phyloP scores from a whole-genome alignment of 2,113 vertebrate species.

The Melanostigma gelatinosum region DNA sequence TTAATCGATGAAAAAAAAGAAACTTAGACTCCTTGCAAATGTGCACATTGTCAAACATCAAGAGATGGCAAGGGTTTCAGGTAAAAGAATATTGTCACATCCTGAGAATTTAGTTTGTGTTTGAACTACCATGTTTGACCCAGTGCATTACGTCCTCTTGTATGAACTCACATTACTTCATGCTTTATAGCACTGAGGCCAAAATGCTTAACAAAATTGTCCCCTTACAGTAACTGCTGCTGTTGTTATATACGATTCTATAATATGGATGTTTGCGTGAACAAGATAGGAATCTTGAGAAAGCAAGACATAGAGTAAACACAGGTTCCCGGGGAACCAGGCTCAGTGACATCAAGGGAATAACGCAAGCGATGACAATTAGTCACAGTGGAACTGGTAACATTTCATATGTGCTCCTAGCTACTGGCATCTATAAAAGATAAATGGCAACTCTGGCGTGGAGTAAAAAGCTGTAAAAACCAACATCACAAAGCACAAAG shows the following conservation, averaged over 20 bases:
- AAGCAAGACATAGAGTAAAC: constrained; percentile 43
- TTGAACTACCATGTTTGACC: constrained; percentile 47
- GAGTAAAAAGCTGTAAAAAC: constrained; percentile 81
- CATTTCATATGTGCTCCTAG: constrained; percentile 62
- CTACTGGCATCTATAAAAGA: constrained; percentile 81
- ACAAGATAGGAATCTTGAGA: constrained; percentile 38
- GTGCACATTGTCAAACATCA: constrained; percentile 64
- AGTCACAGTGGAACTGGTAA: constrained; percentile 72
- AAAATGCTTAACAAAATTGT: not conserved
- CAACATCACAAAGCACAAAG: constrained; percentile 83
- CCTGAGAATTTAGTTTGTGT: constrained; percentile 48
- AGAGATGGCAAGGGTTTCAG: constrained; percentile 66
- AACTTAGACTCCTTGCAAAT: constrained; percentile 49
- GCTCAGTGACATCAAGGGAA: constrained; percentile 72
- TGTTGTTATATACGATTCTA: constrained; percentile 30
- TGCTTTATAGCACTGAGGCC: constrained; percentile 21
- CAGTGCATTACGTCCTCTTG: constrained; percentile 29
- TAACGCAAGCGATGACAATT: constrained; percentile 75
- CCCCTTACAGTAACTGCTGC: not conserved
- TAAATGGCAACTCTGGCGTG: constrained; percentile 78
- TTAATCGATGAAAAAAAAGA: constrained; percentile 69
- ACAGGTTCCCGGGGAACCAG: constrained; percentile 58
- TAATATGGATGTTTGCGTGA: constrained; percentile 24
- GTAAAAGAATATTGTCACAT: constrained; percentile 67
- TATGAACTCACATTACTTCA: constrained; percentile 1